These are phyloP conservation scores for Cephus pulcher DNA, from an alignment of 2,888 invertebrate species.

Conservation along the genomic window DNA sequence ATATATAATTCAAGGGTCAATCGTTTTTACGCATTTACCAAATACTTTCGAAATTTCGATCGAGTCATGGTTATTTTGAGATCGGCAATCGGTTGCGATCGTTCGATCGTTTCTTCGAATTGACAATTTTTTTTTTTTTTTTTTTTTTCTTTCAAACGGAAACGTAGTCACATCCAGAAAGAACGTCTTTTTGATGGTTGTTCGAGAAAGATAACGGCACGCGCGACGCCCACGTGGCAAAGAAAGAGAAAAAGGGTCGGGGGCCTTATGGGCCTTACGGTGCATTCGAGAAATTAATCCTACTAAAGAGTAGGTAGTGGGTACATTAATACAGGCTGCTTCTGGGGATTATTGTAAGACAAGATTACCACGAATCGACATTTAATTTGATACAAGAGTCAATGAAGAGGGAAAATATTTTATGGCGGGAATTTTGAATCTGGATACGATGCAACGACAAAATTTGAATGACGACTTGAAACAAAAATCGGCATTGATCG, in stretches of 20 bases:
- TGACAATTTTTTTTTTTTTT: neutral
- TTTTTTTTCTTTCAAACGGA: neutral
- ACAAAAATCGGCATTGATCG: neutral
- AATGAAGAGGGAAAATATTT: neutral
- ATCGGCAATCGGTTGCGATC: neutral
- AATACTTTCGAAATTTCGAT: neutral
- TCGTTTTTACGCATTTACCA: neutral
- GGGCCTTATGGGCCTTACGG: constrained; percentile 25
- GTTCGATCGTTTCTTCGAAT: neutral
- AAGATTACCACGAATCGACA: neutral
- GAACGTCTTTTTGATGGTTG: neutral
- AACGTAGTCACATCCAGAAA: neutral
- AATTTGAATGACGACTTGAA: neutral
- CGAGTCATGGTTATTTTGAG: neutral
- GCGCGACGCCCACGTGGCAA: constrained; percentile 41
- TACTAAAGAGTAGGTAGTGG: neutral
- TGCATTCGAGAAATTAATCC: constrained; percentile 42
- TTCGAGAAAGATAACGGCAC: constrained; percentile 23
- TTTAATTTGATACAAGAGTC: neutral
- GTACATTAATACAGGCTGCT: neutral
- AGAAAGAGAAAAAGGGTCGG: constrained; percentile 23
- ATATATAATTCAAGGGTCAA: neutral
- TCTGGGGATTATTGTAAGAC: neutral
- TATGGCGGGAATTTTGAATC: neutral
- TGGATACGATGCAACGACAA: neutral